Evolutionary conservation across 2,797 vertebrate species (phyloP).

Genomic region (Pseudochirops cupreus): DNA sequence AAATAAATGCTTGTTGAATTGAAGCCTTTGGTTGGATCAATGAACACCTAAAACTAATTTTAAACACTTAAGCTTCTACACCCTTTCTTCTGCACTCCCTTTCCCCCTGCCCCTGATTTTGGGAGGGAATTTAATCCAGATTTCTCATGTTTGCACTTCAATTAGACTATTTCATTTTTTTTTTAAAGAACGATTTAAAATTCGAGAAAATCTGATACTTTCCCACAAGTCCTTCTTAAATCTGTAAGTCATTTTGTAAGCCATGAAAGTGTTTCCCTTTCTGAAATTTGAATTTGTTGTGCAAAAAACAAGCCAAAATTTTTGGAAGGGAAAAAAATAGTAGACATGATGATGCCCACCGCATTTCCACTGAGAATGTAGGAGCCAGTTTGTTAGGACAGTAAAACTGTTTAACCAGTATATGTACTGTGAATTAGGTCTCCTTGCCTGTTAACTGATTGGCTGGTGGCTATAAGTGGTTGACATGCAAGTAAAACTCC

Average conservation of each 20-base stretch:
- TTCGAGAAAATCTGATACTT: neutral
- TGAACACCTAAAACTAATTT: neutral
- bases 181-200: slow-evolving; percentile 17
- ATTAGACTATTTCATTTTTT: neutral
- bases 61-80: neutral
- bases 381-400: neutral
- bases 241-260: neutral
- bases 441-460: slow-evolving; percentile 19
- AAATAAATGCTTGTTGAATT: slow-evolving; percentile 3
- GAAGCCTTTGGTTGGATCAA: slow-evolving; percentile 7
- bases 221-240: slow-evolving; percentile 42
- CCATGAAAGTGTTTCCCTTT: neutral
- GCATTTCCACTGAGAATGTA: neutral
- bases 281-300: slow-evolving; percentile 20
- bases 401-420: neutral
- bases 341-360: neutral
- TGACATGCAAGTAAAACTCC: neutral
- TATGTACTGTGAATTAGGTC: neutral
- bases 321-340: slow-evolving; percentile 37
- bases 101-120: slow-evolving; percentile 4
- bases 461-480: neutral
- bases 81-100: neutral
- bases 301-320: slow-evolving; percentile 17
- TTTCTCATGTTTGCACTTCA: slow-evolving; percentile 49
- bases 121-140: neutral